These are phyloP conservation scores for Psittacus erithacus DNA, from an alignment of 2,113 vertebrate genomes.

Conservation along the genomic window DNA sequence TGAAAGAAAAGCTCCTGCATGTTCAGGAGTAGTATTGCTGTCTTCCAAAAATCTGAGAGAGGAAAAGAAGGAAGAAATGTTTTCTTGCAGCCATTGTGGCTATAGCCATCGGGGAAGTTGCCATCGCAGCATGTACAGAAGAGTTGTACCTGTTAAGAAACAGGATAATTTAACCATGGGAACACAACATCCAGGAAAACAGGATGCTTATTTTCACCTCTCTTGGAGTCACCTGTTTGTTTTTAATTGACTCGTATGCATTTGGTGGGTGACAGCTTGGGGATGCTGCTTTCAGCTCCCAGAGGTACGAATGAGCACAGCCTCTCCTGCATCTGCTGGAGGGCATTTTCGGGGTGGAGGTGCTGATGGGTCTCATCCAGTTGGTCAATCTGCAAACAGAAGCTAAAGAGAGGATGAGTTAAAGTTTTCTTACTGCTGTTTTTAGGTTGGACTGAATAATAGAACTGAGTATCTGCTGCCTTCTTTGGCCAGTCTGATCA, in stretches of 20 bases:
- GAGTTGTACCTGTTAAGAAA: not conserved
- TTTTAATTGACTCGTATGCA: accelerated
- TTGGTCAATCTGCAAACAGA: not conserved
- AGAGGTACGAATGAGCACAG: not conserved
- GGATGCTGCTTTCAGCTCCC: not conserved
- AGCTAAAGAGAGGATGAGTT: not conserved
- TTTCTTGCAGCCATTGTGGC: not conserved
- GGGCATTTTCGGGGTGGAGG: not conserved
- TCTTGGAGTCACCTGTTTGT: not conserved
- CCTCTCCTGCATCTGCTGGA: not conserved
- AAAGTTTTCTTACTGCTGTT: not conserved
- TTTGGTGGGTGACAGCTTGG: not conserved
- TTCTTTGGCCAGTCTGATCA: not conserved
- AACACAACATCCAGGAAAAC: not conserved
- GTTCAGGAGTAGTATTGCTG: not conserved
- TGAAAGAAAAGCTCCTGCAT: not conserved
- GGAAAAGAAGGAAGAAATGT: not conserved
- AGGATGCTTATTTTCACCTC: not conserved
- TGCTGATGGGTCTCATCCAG: not conserved
- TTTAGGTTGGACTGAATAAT: not conserved
- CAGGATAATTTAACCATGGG: not conserved
- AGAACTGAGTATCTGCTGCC: not conserved
- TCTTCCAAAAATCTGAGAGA: not conserved
- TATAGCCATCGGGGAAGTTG: not conserved
- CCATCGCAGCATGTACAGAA: accelerated